phyloP scores from a whole-genome alignment of 2,888 invertebrate species.

The Patella ulyssiponensis region DNA sequence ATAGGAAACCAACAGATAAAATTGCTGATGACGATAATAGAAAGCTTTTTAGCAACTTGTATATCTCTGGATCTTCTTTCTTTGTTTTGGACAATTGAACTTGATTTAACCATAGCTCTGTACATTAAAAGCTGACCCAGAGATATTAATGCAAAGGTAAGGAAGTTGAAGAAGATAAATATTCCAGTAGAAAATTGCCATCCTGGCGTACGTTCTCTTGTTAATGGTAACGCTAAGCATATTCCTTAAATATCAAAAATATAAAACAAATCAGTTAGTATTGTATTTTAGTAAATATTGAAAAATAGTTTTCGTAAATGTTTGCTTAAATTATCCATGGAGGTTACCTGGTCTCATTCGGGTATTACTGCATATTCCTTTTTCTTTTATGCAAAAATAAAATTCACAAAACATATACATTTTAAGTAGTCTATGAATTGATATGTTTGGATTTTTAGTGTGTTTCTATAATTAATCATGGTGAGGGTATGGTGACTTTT shows the following conservation, averaged over 20 bases:
- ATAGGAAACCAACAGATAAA: slow-evolving; percentile 64
- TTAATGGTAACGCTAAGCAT: slow-evolving; percentile 68
- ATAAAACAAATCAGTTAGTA: neutral
- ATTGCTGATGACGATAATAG: slow-evolving; percentile 59
- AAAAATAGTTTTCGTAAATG: no score
- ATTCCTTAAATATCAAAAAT: slow-evolving; percentile 46
- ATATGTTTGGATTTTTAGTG: no score
- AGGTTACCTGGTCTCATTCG: no score
- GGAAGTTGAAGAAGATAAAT: slow-evolving; percentile 64
- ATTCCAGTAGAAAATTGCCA: slow-evolving; percentile 69
- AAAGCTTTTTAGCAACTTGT: slow-evolving; percentile 61
- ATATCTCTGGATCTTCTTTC: slow-evolving; percentile 44
- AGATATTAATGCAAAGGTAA: slow-evolving; percentile 63
- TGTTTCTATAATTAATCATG: no score
- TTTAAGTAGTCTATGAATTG: no score
- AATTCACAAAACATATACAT: no score
- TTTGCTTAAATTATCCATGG: no score
- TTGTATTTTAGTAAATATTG: neutral
- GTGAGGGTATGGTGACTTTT: no score
- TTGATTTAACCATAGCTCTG: slow-evolving; percentile 36
- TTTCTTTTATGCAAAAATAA: no score
- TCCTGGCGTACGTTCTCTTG: slow-evolving; percentile 62
- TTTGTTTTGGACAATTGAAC: slow-evolving; percentile 12
- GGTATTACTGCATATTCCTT: no score
- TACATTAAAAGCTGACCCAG: slow-evolving; percentile 66